These are phyloP conservation scores for Brienomyrus longianalis DNA, from an alignment of 2,113 vertebrate species.

Conservation along the genomic window DNA sequence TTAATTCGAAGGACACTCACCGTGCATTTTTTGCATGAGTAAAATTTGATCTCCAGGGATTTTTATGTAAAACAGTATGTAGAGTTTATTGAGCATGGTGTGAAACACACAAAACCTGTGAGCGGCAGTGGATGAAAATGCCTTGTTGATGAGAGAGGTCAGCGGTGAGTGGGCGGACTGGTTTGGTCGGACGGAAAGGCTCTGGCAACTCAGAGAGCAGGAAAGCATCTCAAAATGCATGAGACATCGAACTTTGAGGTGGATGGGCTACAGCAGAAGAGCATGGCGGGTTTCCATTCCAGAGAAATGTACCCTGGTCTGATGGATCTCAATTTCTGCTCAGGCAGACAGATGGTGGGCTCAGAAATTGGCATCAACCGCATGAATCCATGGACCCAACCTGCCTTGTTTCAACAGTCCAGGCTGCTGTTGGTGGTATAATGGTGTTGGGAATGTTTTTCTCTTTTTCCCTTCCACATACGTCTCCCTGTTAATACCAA, in stretches of 20 bases:
- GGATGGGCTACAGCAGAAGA: background rate
- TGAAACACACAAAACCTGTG: background rate
- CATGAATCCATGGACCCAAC: background rate
- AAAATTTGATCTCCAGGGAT: background rate
- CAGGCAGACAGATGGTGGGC: background rate
- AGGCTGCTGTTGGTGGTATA: background rate
- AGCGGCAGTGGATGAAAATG: background rate
- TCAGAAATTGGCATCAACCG: background rate
- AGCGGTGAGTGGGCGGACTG: background rate
- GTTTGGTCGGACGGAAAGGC: background rate
- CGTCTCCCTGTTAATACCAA: background rate
- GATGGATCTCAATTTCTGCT: background rate
- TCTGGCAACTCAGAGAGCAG: background rate
- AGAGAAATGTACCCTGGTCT: background rate
- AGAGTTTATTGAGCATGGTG: background rate
- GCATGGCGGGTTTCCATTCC: background rate
- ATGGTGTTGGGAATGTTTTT: background rate
- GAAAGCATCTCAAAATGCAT: background rate
- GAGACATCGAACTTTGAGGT: background rate
- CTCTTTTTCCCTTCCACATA: background rate
- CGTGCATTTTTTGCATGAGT: background rate
- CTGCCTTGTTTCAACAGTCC: background rate
- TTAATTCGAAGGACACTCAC: background rate
- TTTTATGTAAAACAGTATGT: background rate
- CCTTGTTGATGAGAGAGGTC: background rate